Evolutionary conservation across 2,888 invertebrate species (phyloP).

Genomic region (Eilema griseolum): DNA sequence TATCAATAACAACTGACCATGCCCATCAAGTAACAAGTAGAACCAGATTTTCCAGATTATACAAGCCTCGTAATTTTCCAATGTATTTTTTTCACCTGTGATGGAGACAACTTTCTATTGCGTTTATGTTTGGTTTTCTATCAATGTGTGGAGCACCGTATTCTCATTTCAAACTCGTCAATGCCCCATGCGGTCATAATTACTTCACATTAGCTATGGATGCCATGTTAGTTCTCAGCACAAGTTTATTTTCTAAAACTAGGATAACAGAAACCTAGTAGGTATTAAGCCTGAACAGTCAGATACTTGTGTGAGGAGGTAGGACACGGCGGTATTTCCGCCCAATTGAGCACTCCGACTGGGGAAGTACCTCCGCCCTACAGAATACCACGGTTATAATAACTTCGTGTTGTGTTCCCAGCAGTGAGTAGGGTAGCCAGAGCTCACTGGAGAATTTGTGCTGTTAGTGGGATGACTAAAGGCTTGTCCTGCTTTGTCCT

Average conservation of each 20-base stretch:
- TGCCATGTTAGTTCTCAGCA: not conserved
- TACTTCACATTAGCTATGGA: not conserved
- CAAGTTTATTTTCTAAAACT: not conserved
- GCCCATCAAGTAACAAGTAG: slow-evolving; percentile 1
- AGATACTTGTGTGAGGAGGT: no score
- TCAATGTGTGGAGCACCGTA: not conserved
- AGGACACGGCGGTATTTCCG: no score
- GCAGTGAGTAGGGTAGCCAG: no score
- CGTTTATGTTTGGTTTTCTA: not conserved
- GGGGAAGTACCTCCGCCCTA: no score
- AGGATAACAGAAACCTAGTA: no score
- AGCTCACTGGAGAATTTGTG: no score
- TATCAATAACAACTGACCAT: not conserved
- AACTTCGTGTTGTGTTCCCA: no score
- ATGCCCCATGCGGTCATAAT: not conserved
- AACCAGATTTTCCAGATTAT: not conserved
- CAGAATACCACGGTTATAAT: no score
- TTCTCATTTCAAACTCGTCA: not conserved
- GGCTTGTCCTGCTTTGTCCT: no score
- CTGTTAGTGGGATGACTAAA: no score
- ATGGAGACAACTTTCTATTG: not conserved
- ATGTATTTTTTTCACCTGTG: not conserved
- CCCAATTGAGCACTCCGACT: no score
- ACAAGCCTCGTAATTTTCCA: not conserved
- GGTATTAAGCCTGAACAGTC: no score